These are phyloP conservation scores for Protobothrops mucrosquamatus DNA, from an alignment of 2,113 vertebrate species.

Conservation along the genomic window DNA sequence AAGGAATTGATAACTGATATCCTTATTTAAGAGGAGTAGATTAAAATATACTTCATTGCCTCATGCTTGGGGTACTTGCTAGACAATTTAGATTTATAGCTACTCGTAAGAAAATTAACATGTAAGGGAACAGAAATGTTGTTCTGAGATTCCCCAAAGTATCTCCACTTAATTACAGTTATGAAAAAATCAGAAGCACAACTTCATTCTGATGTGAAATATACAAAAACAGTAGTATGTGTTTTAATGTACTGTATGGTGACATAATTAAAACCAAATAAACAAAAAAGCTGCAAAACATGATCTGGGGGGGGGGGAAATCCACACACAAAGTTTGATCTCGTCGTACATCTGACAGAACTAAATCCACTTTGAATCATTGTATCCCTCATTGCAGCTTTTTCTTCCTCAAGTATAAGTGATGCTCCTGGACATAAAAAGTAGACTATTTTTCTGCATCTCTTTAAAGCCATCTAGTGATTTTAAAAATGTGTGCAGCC, in stretches of 20 bases:
- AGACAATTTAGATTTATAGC: neutral
- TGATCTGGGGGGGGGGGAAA: neutral
- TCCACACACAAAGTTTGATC: neutral
- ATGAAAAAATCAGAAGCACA: neutral
- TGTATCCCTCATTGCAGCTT: neutral
- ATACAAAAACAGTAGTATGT: neutral
- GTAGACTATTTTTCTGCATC: neutral
- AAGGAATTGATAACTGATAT: neutral
- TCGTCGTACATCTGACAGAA: neutral
- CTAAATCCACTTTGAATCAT: neutral
- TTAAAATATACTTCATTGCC: neutral
- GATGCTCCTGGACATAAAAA: neutral
- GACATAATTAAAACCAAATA: neutral
- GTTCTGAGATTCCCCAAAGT: neutral
- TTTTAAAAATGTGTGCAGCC: neutral
- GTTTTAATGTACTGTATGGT: neutral
- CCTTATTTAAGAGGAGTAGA: neutral
- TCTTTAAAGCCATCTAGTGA: neutral
- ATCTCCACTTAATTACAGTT: neutral
- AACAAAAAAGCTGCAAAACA: neutral
- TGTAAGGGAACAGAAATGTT: neutral
- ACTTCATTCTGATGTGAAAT: neutral
- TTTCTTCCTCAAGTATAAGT: neutral
- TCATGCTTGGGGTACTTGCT: neutral
- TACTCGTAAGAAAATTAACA: neutral